These are phyloP conservation scores for Menidia beryllina DNA, from an alignment of 2,113 vertebrate genomes.

Conservation along the genomic window DNA sequence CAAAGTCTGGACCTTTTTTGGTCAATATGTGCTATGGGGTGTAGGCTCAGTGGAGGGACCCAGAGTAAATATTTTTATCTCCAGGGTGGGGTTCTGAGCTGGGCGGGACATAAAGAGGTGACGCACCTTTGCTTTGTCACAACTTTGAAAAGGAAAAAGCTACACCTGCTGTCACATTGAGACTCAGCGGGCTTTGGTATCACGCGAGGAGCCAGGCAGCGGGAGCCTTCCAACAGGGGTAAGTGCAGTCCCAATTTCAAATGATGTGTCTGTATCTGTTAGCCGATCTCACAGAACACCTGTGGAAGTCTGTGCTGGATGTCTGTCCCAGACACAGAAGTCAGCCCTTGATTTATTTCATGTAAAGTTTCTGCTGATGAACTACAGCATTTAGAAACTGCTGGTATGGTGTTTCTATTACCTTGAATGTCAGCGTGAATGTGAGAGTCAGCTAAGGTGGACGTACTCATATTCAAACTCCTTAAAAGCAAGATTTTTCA, in stretches of 20 bases:
- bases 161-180: slow-evolving; percentile 33
- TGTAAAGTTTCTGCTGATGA: background rate
- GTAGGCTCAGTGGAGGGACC: background rate
- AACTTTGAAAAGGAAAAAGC: slow-evolving; percentile 20
- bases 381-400: no score
- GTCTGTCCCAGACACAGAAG: background rate
- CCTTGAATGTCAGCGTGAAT: background rate
- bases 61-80: slow-evolving; percentile 46
- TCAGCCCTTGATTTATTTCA: background rate
- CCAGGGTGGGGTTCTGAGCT: slow-evolving; percentile 45
- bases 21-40: background rate
- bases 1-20: no score
- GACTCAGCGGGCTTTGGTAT: slow-evolving; percentile 22
- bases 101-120: slow-evolving; percentile 46
- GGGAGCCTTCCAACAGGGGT: slow-evolving; percentile 28
- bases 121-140: slow-evolving; percentile 56
- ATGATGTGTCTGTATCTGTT: background rate
- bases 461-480: background rate
- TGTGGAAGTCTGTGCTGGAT: background rate
- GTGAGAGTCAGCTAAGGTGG: background rate
- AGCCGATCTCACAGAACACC: background rate
- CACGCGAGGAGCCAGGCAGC: slow-evolving; percentile 7
- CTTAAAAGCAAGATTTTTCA: background rate
- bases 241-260: slow-evolving; percentile 32
- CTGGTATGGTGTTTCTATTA: background rate